Percentiles rank a stretch among this genome's conserved stretches.
phyloP scores from a whole-genome alignment of 2,888 invertebrate genomes.

The Heteromurus nitidus region DNA sequence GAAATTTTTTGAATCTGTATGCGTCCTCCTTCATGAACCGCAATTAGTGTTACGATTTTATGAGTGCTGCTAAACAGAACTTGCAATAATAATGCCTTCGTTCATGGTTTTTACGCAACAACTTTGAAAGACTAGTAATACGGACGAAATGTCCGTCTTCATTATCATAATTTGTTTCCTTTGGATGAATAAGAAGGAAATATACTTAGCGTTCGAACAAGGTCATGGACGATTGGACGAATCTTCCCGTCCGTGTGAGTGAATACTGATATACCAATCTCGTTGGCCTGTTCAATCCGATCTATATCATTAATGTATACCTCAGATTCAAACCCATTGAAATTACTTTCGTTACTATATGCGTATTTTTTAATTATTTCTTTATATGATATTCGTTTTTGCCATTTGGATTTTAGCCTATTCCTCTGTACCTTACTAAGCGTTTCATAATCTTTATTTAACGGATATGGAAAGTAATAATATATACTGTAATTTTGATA shows the following conservation, averaged over 20 bases:
- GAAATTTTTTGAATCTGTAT: background rate
- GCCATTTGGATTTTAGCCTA: background rate
- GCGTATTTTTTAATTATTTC: background rate
- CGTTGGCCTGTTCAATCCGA: background rate
- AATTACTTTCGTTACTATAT: background rate
- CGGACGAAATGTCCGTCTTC: background rate
- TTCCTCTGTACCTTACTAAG: background rate
- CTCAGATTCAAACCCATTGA: background rate
- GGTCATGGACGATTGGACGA: background rate
- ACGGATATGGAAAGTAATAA: background rate
- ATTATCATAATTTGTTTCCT: background rate
- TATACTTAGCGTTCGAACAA: background rate
- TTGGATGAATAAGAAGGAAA: background rate
- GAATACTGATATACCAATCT: background rate
- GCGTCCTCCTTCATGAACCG: background rate
- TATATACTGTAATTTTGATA: no score
- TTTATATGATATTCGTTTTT: background rate
- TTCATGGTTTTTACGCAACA: background rate
- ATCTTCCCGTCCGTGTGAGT: background rate
- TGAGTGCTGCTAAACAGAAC: background rate
- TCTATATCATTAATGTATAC: background rate
- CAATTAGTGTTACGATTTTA: background rate
- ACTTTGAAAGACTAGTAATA: background rate
- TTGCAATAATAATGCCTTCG: background rate
- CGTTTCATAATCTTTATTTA: background rate